phyloP scores from a whole-genome alignment of 2,113 vertebrate genomes.

The Marmota flaviventris region DNA sequence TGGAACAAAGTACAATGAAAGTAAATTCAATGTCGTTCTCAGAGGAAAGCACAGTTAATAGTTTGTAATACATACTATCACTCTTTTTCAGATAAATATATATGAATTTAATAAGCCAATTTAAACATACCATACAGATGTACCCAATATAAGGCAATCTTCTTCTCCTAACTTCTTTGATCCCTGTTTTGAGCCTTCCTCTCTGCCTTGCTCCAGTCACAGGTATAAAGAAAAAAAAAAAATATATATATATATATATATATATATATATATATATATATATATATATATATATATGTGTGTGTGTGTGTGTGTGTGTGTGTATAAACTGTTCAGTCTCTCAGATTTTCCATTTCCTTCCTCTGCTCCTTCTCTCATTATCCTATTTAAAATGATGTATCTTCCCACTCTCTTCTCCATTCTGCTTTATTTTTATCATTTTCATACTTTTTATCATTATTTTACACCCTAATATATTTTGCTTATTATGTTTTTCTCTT shows the following conservation, averaged over 20 bases:
- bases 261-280: too few relatives aligned
- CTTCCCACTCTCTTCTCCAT: not conserved
- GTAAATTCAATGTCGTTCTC: not conserved
- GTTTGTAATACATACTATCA: constrained; percentile 37
- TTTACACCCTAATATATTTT: not conserved
- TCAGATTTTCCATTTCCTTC: not conserved
- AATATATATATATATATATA: too few relatives aligned
- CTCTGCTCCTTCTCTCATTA: not conserved
- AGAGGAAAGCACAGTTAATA: constrained; percentile 40
- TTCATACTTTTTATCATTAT: not conserved
- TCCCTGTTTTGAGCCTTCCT: not conserved
- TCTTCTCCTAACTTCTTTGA: not conserved
- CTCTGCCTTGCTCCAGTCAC: not conserved
- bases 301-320: too few relatives aligned
- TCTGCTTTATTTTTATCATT: not conserved
- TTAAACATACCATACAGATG: constrained; percentile 3
- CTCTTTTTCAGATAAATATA: constrained; percentile 55
- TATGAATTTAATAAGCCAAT: constrained; percentile 41
- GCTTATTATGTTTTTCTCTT: not conserved
- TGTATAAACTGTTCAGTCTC: not conserved
- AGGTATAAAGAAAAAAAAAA: not conserved
- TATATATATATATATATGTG: too few relatives aligned
- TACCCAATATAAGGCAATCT: not conserved
- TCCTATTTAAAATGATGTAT: not conserved
- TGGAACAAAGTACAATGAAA: not conserved